Evolutionary conservation across 1,140 invertebrate species (phyloP).

Genomic region (Caerostris darwini): DNA sequence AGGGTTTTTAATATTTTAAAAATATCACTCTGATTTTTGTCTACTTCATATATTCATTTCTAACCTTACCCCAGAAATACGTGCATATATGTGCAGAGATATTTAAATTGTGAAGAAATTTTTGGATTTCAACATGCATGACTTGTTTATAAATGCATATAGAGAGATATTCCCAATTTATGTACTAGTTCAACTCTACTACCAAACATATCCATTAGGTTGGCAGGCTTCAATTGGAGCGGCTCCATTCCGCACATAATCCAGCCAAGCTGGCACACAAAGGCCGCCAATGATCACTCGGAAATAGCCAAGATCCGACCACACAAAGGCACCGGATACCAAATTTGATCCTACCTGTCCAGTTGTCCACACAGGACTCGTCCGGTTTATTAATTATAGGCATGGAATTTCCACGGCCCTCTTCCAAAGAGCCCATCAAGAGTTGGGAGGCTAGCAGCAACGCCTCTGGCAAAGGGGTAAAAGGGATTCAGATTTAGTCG

Average conservation of each 20-base stretch:
- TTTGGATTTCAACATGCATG: neutral
- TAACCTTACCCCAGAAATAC: too few relatives aligned
- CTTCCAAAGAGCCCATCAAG: neutral
- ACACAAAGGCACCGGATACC: conserved; percentile 52
- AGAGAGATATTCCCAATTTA: neutral
- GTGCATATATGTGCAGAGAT: too few relatives aligned
- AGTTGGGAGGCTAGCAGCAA: neutral
- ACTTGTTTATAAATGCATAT: neutral
- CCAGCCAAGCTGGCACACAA: conserved; percentile 25
- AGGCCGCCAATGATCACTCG: conserved; percentile 45
- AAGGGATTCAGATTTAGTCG: conserved; percentile 1
- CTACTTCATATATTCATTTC: too few relatives aligned
- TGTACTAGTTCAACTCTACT: neutral
- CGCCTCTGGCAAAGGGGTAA: neutral
- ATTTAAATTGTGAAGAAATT: too few relatives aligned
- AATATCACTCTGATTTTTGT: too few relatives aligned
- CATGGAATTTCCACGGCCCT: conserved; percentile 10
- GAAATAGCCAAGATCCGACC: conserved; percentile 56
- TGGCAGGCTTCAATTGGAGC: neutral
- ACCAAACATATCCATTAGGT: neutral
- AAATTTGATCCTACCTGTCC: conserved; percentile 19
- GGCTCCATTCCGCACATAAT: conserved; percentile 1
- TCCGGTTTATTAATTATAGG: conserved; percentile 50
- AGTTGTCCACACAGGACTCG: neutral
- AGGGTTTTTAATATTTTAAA: too few relatives aligned